Conservation (phyloP, 1,140 invertebrate genomes). For the Cotesia glomerata region DNA sequence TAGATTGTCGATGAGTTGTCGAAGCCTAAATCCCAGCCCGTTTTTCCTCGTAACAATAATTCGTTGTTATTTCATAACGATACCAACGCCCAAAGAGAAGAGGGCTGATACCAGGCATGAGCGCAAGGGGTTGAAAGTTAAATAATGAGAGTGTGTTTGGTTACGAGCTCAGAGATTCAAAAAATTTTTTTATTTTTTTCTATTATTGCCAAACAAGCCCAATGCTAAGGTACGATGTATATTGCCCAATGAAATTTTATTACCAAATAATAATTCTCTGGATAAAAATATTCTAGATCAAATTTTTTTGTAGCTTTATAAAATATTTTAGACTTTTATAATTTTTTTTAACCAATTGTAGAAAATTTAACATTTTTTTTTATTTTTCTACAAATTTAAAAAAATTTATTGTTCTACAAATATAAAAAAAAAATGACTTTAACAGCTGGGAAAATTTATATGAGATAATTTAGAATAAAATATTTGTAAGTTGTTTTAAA, state of each 20-base stretch:
- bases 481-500: too few relatives aligned
- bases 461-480: too few relatives aligned
- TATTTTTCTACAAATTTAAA: too few relatives aligned
- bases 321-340: too few relatives aligned
- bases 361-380: too few relatives aligned
- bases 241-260: slow-evolving; percentile 64
- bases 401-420: too few relatives aligned
- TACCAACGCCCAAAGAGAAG: slow-evolving; percentile 14
- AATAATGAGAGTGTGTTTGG: neutral
- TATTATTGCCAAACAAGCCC: slow-evolving; percentile 27
- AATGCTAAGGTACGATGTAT: slow-evolving; percentile 50
- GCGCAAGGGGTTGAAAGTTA: slow-evolving; percentile 25
- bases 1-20: slow-evolving; percentile 46
- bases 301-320: too few relatives aligned
- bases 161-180: neutral
- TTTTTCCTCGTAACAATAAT: slow-evolving; percentile 64
- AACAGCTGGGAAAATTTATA: too few relatives aligned
- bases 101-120: neutral
- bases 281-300: too few relatives aligned
- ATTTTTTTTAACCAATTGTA: too few relatives aligned
- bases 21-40: slow-evolving; percentile 18
- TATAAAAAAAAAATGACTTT: too few relatives aligned
- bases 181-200: neutral
- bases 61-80: slow-evolving; percentile 63
- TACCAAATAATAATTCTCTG: slow-evolving; percentile 55